phyloP scores from a whole-genome alignment of 2,888 invertebrate genomes.

The Encarsia formosa region DNA sequence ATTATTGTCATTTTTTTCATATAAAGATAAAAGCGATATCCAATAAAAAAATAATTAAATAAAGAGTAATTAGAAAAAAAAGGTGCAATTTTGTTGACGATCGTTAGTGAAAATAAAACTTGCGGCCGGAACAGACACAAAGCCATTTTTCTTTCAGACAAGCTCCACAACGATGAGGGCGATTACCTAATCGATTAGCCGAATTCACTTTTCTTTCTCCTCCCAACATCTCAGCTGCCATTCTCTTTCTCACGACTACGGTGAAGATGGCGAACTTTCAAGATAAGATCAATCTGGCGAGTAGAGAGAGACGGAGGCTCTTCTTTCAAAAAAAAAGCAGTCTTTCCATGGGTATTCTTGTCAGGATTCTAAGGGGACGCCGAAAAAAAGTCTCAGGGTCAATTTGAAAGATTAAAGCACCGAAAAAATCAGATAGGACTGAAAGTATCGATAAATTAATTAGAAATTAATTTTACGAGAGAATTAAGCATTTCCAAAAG shows the following conservation, averaged over 20 bases:
- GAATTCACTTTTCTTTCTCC: conserved; percentile 22
- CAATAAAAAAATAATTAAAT: not conserved
- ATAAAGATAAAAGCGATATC: no score
- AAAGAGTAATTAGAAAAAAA: not conserved
- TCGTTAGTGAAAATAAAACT: no score
- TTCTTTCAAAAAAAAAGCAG: not conserved
- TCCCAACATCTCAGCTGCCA: not conserved
- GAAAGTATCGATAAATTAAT: not conserved
- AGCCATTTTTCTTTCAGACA: conserved; percentile 12
- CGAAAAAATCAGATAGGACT: not conserved
- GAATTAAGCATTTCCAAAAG: no score
- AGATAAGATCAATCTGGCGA: conserved; percentile 11
- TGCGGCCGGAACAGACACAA: conserved; percentile 6
- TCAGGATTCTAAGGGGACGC: not conserved
- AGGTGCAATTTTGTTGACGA: no score
- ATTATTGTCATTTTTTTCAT: no score
- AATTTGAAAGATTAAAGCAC: conserved; percentile 24
- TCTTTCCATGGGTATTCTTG: not conserved
- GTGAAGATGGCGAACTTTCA: not conserved
- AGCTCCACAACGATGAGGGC: conserved; percentile 2
- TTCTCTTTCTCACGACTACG: no score
- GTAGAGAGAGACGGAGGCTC: not conserved
- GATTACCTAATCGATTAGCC: conserved; percentile 23
- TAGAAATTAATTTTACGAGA: no score
- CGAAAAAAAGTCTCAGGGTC: conserved; percentile 10